Evolutionary conservation across 2,113 vertebrate species (phyloP).

Genomic region (Neodon shergylaensis): DNA sequence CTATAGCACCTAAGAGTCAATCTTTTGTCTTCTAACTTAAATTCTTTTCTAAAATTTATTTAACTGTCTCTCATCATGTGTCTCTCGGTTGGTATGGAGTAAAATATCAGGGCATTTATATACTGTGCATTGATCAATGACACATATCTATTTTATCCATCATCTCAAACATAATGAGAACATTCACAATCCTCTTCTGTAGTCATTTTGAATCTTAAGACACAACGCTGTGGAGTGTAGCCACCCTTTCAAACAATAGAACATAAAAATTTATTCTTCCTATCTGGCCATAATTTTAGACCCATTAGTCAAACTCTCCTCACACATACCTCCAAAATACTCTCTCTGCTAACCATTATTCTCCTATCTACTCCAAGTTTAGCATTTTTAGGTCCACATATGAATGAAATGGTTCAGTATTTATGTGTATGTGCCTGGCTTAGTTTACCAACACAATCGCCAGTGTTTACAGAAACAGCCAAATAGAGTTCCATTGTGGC

Average conservation of each 20-base stretch:
- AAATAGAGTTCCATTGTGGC: not conserved
- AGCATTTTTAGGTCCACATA: not conserved
- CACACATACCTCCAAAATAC: not conserved
- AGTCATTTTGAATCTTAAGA: not conserved
- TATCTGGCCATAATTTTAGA: not conserved
- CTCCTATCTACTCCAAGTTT: not conserved
- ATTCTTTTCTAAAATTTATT: not conserved
- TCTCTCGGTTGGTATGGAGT: not conserved
- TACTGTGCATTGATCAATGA: not conserved
- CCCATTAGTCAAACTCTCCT: not conserved
- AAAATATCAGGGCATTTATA: not conserved
- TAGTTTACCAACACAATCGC: not conserved
- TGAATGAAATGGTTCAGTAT: no score
- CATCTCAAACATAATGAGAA: not conserved
- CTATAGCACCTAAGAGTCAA: not conserved
- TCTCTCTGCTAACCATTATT: not conserved
- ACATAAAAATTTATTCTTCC: not conserved
- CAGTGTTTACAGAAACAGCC: not conserved
- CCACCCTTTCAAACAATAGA: not conserved
- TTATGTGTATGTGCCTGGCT: not conserved
- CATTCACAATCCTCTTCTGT: not conserved
- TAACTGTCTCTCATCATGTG: not conserved
- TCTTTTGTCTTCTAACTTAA: slow-evolving; percentile 11
- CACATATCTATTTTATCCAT: not conserved
- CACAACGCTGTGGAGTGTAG: not conserved